Evolutionary conservation across 1,140 invertebrate species (phyloP).

Genomic region (Drosophila rhopaloa): DNA sequence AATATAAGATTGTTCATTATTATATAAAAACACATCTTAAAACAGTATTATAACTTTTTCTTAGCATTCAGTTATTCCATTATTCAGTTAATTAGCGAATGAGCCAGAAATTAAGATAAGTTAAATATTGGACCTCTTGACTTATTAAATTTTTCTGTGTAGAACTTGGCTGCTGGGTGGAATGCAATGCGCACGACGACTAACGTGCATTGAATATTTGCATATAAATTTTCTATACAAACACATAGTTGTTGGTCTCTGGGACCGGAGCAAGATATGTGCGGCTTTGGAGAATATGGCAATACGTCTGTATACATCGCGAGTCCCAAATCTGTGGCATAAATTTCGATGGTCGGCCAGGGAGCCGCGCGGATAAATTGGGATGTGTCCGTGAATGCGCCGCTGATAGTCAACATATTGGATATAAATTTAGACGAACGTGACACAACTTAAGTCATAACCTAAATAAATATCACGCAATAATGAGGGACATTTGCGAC

Average conservation of each 20-base stretch:
- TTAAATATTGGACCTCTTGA: background rate
- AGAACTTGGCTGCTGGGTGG: conserved; percentile 20
- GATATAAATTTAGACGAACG: conserved; percentile 78
- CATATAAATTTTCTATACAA: conserved; percentile 70
- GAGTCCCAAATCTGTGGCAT: conserved; percentile 69
- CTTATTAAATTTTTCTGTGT: conserved; percentile 2
- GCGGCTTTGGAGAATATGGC: conserved; percentile 47
- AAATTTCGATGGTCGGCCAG: conserved; percentile 34
- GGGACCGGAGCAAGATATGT: conserved; percentile 31
- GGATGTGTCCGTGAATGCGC: conserved; percentile 59
- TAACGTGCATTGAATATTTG: conserved; percentile 79
- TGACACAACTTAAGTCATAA: conserved; percentile 83
- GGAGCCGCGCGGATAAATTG: conserved; percentile 35
- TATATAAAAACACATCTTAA: too few relatives aligned
- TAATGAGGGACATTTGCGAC: conserved; percentile 80
- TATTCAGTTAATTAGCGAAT: background rate
- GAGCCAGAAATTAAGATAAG: background rate
- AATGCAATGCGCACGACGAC: conserved; percentile 67
- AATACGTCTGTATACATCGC: conserved; percentile 28
- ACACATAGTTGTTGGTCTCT: conserved; percentile 54
- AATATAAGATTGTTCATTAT: too few relatives aligned
- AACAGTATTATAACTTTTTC: too few relatives aligned
- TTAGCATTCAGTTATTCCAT: too few relatives aligned
- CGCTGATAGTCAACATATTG: conserved; percentile 77
- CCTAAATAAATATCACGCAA: conserved; percentile 83